Evolutionary conservation across 2,113 vertebrate species (phyloP).

Genomic region (Peromyscus californicus): DNA sequence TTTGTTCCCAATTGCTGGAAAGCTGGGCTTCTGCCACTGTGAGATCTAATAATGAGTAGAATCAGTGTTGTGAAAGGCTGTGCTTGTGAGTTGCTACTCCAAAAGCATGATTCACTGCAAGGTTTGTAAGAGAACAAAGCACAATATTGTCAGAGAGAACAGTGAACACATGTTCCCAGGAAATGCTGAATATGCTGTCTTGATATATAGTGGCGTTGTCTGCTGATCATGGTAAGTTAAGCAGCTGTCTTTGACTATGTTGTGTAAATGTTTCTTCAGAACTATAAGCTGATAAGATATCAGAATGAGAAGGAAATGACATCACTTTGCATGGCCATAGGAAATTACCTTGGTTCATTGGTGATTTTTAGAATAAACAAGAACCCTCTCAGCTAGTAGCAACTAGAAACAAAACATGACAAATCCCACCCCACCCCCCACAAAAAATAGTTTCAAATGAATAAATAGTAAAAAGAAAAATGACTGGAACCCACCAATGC

Average conservation of each 20-base stretch:
- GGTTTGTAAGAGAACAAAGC: conserved; percentile 58
- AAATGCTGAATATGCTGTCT: conserved; percentile 83
- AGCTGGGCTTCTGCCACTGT: conserved; percentile 38
- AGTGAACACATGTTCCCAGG: conserved; percentile 76
- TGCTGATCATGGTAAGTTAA: conserved; percentile 89
- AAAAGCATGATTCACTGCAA: conserved; percentile 62
- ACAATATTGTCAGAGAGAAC: conserved; percentile 35
- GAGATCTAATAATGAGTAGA: conserved; percentile 48
- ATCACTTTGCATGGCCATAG: conserved; percentile 77
- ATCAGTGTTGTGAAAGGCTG: conserved; percentile 46
- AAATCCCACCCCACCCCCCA: background rate
- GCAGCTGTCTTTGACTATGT: conserved; percentile 86
- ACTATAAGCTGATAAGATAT: conserved; percentile 81
- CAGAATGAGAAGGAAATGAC: conserved; percentile 80
- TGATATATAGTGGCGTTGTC: conserved; percentile 84
- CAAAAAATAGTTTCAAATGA: conserved; percentile 73
- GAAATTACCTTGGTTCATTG: conserved; percentile 69
- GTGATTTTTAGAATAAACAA: conserved; percentile 83
- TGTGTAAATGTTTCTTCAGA: conserved; percentile 83
- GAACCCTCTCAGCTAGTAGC: conserved; percentile 83
- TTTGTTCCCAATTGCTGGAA: conserved; percentile 47
- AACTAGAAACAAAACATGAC: conserved; percentile 79
- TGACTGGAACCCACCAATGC: background rate
- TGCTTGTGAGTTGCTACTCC: conserved; percentile 48
- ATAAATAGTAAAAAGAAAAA: conserved; percentile 67